Evolutionary conservation across 2,797 vertebrate genomes (phyloP).

Genomic region (Poeciliopsis turneri): DNA sequence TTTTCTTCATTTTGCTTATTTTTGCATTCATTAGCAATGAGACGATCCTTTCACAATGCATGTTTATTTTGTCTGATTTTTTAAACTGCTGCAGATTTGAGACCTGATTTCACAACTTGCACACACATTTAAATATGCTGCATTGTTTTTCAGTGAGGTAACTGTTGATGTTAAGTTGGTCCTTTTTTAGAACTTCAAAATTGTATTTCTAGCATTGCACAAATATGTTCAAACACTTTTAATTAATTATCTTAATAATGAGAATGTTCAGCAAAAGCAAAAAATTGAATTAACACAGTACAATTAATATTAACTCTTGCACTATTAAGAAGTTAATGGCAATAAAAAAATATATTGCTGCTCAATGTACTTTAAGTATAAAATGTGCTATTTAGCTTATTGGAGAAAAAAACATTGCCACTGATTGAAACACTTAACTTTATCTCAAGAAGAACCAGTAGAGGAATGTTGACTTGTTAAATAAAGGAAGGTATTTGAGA

Average conservation of each 20-base stretch:
- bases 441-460: slow-evolving; percentile 16
- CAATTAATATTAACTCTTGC: neutral
- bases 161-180: neutral
- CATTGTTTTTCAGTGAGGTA: neutral
- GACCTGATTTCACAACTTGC: neutral
- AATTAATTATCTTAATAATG: neutral
- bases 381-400: slow-evolving; percentile 2
- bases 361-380: neutral
- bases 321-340: neutral
- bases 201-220: neutral
- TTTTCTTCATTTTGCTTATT: neutral
- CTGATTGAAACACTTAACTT: slow-evolving; percentile 2
- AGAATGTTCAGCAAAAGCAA: neutral
- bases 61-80: neutral
- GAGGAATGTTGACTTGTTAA: slow-evolving; percentile 33
- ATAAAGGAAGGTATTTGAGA: slow-evolving; percentile 6
- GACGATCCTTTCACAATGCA: neutral
- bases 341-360: neutral
- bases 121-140: neutral
- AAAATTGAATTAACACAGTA: neutral
- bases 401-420: slow-evolving; percentile 4
- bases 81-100: neutral
- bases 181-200: neutral
- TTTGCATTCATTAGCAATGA: neutral
- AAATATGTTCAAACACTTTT: neutral